A percentile compares a stretch with the other conserved stretches of the same genome.
Conservation (phyloP, 2,888 invertebrate genomes). For the Nephrotoma flavescens region DNA sequence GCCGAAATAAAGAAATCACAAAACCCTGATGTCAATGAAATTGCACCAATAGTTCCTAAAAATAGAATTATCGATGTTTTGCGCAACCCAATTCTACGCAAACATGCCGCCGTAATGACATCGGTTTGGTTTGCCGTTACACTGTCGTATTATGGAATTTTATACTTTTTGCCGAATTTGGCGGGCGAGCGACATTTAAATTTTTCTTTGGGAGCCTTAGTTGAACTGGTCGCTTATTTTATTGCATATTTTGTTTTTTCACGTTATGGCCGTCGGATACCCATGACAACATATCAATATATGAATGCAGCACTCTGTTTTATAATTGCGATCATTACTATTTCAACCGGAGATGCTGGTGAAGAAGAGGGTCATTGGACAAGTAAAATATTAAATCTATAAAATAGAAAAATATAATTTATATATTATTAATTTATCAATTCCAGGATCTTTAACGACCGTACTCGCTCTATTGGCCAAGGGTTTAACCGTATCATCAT, state of each 20-base stretch:
- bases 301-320: constrained; percentile 30
- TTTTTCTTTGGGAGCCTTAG: constrained; percentile 33
- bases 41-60: neutral
- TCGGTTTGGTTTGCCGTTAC: constrained; percentile 31
- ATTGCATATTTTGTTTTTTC: constrained; percentile 25
- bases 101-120: constrained; percentile 15
- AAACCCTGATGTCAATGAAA: neutral
- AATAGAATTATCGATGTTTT: constrained; percentile 10
- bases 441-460: constrained; percentile 13
- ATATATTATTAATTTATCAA: neutral
- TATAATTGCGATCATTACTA: constrained; percentile 20
- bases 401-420: neutral
- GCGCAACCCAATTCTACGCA: constrained; percentile 11
- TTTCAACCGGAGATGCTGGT: constrained; percentile 11
- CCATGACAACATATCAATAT: constrained; percentile 29
- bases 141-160: constrained; percentile 31
- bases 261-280: constrained; percentile 31
- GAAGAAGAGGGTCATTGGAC: constrained; percentile 5
- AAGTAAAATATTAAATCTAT: neutral
- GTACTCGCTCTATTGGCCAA: constrained; percentile 28
- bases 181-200: constrained; percentile 34
- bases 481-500: constrained; percentile 31
- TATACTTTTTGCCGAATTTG: constrained; percentile 29
- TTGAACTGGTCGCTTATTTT: constrained; percentile 32
- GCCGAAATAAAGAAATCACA: neutral